Evolutionary conservation across 2,888 invertebrate genomes (phyloP).

Genomic region (Habroteleia sp.): DNA sequence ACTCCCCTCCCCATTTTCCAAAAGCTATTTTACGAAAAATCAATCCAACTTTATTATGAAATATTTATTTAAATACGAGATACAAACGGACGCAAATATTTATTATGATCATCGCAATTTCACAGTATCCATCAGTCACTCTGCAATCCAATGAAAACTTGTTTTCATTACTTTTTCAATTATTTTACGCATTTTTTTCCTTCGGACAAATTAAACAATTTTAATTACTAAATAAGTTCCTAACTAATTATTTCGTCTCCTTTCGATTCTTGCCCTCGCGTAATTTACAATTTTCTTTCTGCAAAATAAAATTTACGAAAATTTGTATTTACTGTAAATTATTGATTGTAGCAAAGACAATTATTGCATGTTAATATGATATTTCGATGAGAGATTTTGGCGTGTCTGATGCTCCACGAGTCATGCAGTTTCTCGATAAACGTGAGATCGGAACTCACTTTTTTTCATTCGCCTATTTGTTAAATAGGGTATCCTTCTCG

Average conservation of each 20-base stretch:
- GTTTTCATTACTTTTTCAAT: background rate
- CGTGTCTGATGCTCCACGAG: background rate
- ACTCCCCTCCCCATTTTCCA: no score
- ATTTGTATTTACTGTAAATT: constrained; percentile 9
- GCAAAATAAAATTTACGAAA: constrained; percentile 1
- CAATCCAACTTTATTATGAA: no score
- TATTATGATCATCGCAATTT: no score
- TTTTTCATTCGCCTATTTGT: constrained; percentile 72
- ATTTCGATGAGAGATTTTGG: constrained; percentile 16
- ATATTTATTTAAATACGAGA: no score
- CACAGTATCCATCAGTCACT: no score
- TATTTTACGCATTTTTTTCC: background rate
- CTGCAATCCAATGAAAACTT: background rate
- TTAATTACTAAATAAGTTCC: constrained; percentile 9
- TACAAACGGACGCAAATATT: no score
- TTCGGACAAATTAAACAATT: constrained; percentile 8
- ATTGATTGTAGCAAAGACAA: constrained; percentile 7
- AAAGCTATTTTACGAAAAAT: no score
- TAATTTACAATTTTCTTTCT: no score
- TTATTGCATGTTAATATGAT: constrained; percentile 12
- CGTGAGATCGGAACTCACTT: constrained; percentile 7
- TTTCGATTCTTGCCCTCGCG: no score
- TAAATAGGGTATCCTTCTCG: constrained; percentile 74
- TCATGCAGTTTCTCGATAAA: constrained; percentile 18
- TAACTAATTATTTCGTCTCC: constrained; percentile 2